phyloP scores from a whole-genome alignment of 1,140 invertebrate species.

The Grapholita molesta region DNA sequence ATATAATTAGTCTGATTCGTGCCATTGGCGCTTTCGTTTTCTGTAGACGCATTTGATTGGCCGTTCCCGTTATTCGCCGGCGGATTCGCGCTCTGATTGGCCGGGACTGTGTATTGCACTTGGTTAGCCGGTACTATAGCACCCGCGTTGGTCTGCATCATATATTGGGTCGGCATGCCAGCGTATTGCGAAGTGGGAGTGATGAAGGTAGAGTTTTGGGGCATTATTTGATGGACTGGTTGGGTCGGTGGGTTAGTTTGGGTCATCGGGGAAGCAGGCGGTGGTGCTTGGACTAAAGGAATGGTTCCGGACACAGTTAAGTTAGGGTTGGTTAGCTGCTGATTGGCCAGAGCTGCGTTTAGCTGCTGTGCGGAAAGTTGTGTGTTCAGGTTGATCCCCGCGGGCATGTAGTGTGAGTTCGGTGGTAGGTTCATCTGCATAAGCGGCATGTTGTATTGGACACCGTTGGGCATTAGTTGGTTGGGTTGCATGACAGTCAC shows the following conservation, averaged over 20 bases:
- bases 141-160: slow-evolving; percentile 57
- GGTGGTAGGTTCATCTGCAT: slow-evolving; percentile 67
- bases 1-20: slow-evolving; percentile 63
- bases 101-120: slow-evolving; percentile 57
- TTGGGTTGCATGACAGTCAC: slow-evolving; percentile 70
- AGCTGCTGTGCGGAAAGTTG: slow-evolving; percentile 64
- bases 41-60: slow-evolving; percentile 37
- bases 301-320: slow-evolving; percentile 57
- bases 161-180: slow-evolving; percentile 56
- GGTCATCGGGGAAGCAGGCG: slow-evolving; percentile 48
- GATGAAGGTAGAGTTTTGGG: slow-evolving; percentile 52
- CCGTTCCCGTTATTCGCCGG: slow-evolving; percentile 48
- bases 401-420: slow-evolving; percentile 62
- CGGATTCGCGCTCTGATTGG: slow-evolving; percentile 39
- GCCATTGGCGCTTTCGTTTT: slow-evolving; percentile 45
- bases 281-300: slow-evolving; percentile 60
- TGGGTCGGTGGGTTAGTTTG: slow-evolving; percentile 40
- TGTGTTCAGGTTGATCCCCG: slow-evolving; percentile 62
- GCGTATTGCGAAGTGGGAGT: slow-evolving; percentile 60
- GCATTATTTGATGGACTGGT: slow-evolving; percentile 56
- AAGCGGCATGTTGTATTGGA: slow-evolving; percentile 66
- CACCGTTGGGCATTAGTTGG: slow-evolving; percentile 58
- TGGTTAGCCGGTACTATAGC: slow-evolving; percentile 46
- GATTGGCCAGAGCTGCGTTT: slow-evolving; percentile 60
- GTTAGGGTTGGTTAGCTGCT: slow-evolving; percentile 55